A percentile compares a stretch with the other conserved stretches of the same genome.
Evolutionary conservation across 2,888 invertebrate species (phyloP).

Genomic region (Listrodromus nycthemerus): DNA sequence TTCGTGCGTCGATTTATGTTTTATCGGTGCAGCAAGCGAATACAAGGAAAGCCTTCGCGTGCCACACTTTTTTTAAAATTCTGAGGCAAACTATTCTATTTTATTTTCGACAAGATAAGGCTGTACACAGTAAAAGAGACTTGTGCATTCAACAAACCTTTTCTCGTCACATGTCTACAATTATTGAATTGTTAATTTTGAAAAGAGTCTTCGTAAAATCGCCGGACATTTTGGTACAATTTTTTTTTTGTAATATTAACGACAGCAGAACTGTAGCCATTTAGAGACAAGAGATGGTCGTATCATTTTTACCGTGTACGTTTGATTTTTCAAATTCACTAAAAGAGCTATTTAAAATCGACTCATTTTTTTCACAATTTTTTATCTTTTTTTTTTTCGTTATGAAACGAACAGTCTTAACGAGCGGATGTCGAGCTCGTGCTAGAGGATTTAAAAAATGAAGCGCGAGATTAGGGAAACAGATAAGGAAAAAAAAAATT

Average conservation of each 20-base stretch:
- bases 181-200: too few relatives aligned
- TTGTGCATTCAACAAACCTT: too few relatives aligned
- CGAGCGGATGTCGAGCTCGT: too few relatives aligned
- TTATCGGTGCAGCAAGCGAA: background rate
- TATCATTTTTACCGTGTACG: background rate
- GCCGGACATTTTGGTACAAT: too few relatives aligned
- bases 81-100: background rate
- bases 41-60: background rate
- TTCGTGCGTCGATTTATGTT: background rate
- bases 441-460: too few relatives aligned
- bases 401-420: too few relatives aligned
- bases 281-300: too few relatives aligned
- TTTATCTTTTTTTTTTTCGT: background rate
- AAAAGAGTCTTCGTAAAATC: background rate
- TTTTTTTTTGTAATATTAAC: too few relatives aligned
- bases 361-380: background rate
- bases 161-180: too few relatives aligned
- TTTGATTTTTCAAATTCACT: background rate
- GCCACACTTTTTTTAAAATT: background rate
- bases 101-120: background rate
- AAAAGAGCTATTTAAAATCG: background rate
- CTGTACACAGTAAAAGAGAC: too few relatives aligned
- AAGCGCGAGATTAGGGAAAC: background rate
- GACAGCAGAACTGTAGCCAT: too few relatives aligned
- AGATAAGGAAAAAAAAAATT: constrained; percentile 5